Evolutionary conservation across 2,113 vertebrate genomes (phyloP).

Genomic region (Lutjanus erythropterus): DNA sequence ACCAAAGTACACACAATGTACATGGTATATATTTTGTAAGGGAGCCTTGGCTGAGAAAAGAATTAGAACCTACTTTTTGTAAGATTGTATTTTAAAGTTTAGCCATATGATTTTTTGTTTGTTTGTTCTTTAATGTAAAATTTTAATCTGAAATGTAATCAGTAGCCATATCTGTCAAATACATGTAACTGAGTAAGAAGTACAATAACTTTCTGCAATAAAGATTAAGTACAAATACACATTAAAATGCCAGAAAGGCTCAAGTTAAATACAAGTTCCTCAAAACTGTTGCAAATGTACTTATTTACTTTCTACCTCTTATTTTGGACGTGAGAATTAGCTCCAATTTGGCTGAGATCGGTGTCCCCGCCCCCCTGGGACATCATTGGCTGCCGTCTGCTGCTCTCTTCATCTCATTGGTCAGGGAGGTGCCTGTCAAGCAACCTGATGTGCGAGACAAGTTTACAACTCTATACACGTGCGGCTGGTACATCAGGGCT

Average conservation of each 20-base stretch:
- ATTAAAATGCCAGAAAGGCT: neutral
- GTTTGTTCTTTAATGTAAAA: neutral
- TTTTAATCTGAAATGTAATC: neutral
- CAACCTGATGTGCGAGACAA: constrained; percentile 71
- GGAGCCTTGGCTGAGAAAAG: no score
- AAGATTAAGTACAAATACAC: neutral
- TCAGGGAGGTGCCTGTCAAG: constrained; percentile 41
- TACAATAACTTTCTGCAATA: neutral
- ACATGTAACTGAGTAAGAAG: neutral
- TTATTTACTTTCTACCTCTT: neutral
- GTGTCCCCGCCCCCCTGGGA: constrained; percentile 52
- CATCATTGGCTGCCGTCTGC: constrained; percentile 71
- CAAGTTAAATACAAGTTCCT: no score
- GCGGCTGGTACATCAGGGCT: constrained; percentile 56
- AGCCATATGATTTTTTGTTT: neutral
- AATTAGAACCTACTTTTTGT: no score
- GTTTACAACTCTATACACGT: constrained; percentile 82
- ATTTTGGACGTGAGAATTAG: neutral
- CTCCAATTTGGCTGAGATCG: neutral
- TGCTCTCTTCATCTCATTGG: constrained; percentile 63
- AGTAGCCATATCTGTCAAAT: neutral
- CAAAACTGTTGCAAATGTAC: neutral
- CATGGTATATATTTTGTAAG: no score
- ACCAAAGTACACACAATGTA: no score
- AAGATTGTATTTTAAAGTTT: neutral